Evolutionary conservation across 2,797 vertebrate genomes (phyloP).

Genomic region (Poecile montanus): DNA sequence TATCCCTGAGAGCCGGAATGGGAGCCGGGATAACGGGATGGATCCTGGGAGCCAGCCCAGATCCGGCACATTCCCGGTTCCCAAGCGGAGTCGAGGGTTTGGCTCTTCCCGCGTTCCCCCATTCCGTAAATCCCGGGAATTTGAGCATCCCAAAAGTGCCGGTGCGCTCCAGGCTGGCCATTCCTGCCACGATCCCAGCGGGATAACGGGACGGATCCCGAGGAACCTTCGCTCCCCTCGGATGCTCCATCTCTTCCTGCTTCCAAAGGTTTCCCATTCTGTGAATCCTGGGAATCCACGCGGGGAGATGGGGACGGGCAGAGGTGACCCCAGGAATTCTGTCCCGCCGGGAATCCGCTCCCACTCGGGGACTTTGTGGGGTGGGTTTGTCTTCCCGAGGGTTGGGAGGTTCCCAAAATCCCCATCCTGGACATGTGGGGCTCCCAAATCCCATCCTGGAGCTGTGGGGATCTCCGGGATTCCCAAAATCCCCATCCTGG

Average conservation of each 20-base stretch:
- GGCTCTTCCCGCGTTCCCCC: not conserved
- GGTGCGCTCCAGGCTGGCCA: no score
- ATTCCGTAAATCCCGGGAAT: not conserved
- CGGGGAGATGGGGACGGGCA: not conserved
- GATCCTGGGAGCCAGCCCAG: not conserved
- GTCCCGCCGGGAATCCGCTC: not conserved
- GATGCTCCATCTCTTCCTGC: no score
- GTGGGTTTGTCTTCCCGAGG: not conserved
- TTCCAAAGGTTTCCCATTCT: no score
- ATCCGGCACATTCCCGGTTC: accelerated
- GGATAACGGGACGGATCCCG: no score
- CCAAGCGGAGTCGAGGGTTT: accelerated
- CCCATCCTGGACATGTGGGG: not conserved
- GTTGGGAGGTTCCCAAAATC: not conserved
- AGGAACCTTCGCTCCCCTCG: no score
- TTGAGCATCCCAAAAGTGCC: no score
- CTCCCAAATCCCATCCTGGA: not conserved
- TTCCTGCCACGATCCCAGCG: no score
- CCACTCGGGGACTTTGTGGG: not conserved
- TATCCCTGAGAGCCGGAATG: not conserved
- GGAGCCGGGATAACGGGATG: not conserved
- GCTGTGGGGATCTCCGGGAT: no score
- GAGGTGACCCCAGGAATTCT: not conserved
- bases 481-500: not conserved
- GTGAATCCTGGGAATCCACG: not conserved